phyloP scores from a whole-genome alignment of 1,140 invertebrate genomes.

The Ceratitis capitata region DNA sequence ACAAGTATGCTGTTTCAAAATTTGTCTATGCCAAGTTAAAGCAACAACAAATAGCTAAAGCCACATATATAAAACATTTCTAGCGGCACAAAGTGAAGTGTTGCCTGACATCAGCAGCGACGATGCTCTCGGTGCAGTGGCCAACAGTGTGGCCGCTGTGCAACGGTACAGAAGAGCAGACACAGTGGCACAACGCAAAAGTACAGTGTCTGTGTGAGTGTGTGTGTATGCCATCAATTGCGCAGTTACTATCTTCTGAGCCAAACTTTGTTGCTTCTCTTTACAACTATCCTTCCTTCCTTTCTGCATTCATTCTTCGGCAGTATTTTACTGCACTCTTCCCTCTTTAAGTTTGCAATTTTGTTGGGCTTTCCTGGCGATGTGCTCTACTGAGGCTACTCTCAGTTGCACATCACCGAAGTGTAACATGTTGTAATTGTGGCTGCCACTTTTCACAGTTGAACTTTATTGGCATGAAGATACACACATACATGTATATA shows the following conservation, averaged over 20 bases:
- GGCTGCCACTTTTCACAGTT: conserved; percentile 11
- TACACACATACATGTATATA: neutral
- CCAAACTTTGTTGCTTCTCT: neutral
- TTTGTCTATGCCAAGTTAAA: neutral
- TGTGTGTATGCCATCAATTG: neutral
- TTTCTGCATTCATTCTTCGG: neutral
- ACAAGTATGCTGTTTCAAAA: neutral
- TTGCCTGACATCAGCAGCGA: neutral
- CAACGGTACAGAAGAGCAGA: neutral
- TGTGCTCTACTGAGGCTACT: neutral
- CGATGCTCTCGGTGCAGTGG: neutral
- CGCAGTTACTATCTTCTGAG: neutral
- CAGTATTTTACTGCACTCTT: neutral
- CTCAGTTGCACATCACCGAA: neutral
- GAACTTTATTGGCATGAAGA: neutral
- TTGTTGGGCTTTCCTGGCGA: too few relatives aligned
- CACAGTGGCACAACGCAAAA: neutral
- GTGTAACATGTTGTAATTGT: conserved; percentile 26
- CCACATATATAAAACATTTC: neutral
- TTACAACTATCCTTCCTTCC: neutral
- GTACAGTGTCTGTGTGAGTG: too few relatives aligned
- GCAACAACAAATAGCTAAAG: neutral
- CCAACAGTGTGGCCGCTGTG: neutral
- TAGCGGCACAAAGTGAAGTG: neutral
- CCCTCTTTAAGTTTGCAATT: too few relatives aligned